Evolutionary conservation across 2,797 vertebrate genomes (phyloP), one percentile per base, ranked within the genome.

Genomic region (Yasuhikotakia modesta): DNA sequence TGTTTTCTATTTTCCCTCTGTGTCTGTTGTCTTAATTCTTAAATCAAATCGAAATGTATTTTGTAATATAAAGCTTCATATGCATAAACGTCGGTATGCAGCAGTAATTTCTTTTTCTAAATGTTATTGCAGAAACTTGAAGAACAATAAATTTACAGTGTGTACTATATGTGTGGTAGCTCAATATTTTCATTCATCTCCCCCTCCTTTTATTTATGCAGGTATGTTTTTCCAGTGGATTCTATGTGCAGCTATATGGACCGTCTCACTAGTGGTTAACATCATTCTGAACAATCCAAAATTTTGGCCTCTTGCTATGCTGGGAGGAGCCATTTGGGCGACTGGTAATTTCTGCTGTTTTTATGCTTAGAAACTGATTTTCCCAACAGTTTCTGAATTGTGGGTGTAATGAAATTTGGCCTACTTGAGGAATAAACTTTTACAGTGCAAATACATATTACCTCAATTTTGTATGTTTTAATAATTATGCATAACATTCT

Each of bases 241-340:
- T 52, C 69, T 85, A 1, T 84, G 84, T 81, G 79, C 82, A 64
- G 78, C 85, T 66, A 88, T 95, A 86, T 95, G 95, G 95, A 68
- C 88, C 0, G 91, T 94, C 60, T 91, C 93, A 68, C 85, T 95
- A 55, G 84, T 93, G 8, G 91, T 89, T 60, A 94, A 95, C 83
- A 85, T 95, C 65, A 89, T 95, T 73, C 85, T 90, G 57, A 88
- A 76, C 10, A 92, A 89, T 10, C 95, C 95, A 2, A 90, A 53
- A 1, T 96, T 96, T 85, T 95, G 94, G 94, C 93, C 94, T 60
- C 85, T 95, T 79, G 95, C 92, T 22, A 96, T 95, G 95, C 77
- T 95, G 76, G 95, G 94, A 0, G 95, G 95, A 46, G 92, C 88
- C 39, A 79, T 95, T 58, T 95, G 95, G 95, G 93, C 95, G 60